Percentiles rank a stretch among this genome's conserved stretches.
phyloP scores from a whole-genome alignment of 1,140 invertebrate species.

The Cydia splendana region DNA sequence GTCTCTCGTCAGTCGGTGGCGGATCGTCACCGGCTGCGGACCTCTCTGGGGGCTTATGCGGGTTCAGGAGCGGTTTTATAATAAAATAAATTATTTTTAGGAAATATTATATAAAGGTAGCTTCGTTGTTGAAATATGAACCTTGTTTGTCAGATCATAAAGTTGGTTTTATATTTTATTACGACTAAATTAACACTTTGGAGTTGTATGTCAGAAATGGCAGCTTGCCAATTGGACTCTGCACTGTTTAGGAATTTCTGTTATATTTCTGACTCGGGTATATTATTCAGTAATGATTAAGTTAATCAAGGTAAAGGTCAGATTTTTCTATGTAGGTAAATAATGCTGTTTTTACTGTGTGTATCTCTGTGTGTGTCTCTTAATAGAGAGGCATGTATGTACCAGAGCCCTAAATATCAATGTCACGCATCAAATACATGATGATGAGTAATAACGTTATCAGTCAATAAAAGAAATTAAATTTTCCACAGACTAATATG shows the following conservation, averaged over 20 bases:
- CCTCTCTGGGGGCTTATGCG: slow-evolving; percentile 44
- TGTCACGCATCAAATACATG: background rate
- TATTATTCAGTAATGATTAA: background rate
- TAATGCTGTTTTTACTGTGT: background rate
- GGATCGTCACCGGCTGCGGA: slow-evolving; percentile 71
- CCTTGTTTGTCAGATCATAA: background rate
- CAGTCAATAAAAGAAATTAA: slow-evolving; percentile 25
- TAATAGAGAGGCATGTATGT: background rate
- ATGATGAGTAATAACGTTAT: background rate
- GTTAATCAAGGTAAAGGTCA: background rate
- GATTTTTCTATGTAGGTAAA: background rate
- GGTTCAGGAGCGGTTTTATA: slow-evolving; percentile 31
- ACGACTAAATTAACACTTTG: background rate
- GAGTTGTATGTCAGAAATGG: background rate
- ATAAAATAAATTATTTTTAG: slow-evolving; percentile 28
- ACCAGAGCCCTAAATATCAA: background rate
- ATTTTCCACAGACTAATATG: slow-evolving; percentile 8
- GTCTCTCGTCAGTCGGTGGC: slow-evolving; percentile 63
- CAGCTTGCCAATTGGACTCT: slow-evolving; percentile 10
- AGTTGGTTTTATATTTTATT: background rate
- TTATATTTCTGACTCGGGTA: background rate
- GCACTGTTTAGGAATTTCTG: background rate
- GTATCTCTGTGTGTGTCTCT: background rate
- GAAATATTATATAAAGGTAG: background rate
- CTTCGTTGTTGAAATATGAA: background rate